These are phyloP conservation scores for Halcyon malimbica DNA, from an alignment of 2,113 vertebrate genomes.

Conservation along the genomic window DNA sequence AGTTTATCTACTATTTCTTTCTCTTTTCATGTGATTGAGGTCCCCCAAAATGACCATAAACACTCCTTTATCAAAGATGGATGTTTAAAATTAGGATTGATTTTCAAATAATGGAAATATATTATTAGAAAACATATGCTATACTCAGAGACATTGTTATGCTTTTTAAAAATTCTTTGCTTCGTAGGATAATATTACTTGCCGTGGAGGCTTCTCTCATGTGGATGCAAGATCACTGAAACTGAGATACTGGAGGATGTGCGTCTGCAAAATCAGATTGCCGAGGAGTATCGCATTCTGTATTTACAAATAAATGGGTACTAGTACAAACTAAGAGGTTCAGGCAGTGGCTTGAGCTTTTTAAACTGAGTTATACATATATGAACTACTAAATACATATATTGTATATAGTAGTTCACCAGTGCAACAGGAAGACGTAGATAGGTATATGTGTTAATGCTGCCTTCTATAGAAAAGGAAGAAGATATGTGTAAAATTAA, in stretches of 20 bases:
- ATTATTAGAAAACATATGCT: not conserved
- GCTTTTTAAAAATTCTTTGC: not conserved
- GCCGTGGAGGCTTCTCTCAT: not conserved
- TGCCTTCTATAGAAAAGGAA: not conserved
- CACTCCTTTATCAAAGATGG: not conserved
- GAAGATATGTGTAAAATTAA: not conserved
- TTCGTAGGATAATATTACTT: not conserved
- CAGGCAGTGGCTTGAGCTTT: not conserved
- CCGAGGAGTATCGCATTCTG: not conserved
- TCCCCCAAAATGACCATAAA: not conserved
- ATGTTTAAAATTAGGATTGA: not conserved
- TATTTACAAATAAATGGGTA: not conserved
- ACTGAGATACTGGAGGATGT: not conserved
- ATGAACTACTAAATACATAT: not conserved
- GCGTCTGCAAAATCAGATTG: not conserved
- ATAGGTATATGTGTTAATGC: not conserved
- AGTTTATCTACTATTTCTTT: not conserved
- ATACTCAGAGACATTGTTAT: not conserved
- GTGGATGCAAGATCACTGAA: not conserved
- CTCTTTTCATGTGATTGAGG: not conserved
- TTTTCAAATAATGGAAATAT: not conserved
- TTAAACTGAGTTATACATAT: not conserved
- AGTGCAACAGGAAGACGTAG: not conserved
- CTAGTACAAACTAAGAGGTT: not conserved
- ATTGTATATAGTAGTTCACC: not conserved